Evolutionary conservation across 1,140 invertebrate species (phyloP), one percentile per base, ranked within the genome.

Genomic region (Ceratina australensis): DNA sequence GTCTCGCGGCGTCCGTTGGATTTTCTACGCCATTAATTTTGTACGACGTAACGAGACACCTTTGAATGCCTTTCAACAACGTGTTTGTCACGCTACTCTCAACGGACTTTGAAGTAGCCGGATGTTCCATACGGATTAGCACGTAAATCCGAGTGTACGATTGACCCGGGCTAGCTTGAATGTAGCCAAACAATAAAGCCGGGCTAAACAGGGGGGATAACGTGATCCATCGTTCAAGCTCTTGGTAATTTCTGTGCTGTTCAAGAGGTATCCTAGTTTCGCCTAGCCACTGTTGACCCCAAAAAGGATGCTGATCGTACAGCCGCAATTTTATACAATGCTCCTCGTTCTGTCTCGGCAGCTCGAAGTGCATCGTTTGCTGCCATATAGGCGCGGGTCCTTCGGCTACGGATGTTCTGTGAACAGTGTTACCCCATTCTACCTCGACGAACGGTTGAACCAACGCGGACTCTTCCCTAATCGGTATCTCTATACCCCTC

Each of bases 201-300:
- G 92, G 92, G 83, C 90, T 92, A 22, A 78, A 87, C 3, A 91
- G 71, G 10, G 90, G 81, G 1, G 89, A 91, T 1, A 92, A 52
- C 3, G 83, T 85, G 22, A 92, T 84, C 92, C 91, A 92, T n/a
- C 90, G 81, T 74, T 92, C 92, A 3, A 92, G 82, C 60, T 92
- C 90, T 54, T 92, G 90, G 73, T 91, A 89, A 79, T 89, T 88
- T 10, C 86, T 77, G 18, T 90, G 79, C 76, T 84, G 86, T 65
- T 92, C 91, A 7, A 92, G 52, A 7, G 91, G 90, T 28, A 92
- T 87, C 12, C 80, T 82, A 0, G 90, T 81, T 68, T 92, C 91
- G 0, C 92, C 92, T 3, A 92, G 78, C 91, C 91, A 92, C 26
- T 92, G 91, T 7, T 88, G 78, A 52, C 92, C 92, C 91, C 92